These are phyloP conservation scores for Drosophila lacteicornis DNA, from an alignment of 1,140 invertebrate species.

Conservation along the genomic window DNA sequence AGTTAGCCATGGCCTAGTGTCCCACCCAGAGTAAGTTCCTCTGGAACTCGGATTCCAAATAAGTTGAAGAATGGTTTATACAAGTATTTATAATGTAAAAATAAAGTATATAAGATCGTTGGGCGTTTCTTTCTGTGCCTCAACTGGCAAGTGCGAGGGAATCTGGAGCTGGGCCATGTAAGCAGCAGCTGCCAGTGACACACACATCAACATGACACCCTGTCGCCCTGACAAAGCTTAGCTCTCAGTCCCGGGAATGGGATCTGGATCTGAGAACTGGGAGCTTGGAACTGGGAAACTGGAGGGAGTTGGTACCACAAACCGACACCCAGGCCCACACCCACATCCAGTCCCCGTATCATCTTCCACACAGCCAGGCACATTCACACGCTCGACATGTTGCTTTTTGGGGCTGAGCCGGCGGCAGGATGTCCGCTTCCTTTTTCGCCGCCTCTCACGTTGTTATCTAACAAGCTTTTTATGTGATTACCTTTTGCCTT, in stretches of 20 bases:
- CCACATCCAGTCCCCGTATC: constrained; percentile 7
- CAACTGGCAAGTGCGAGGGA: constrained; percentile 38
- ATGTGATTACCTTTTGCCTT: constrained; percentile 80
- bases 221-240: constrained; percentile 78
- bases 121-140: constrained; percentile 10
- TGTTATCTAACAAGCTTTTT: constrained; percentile 81
- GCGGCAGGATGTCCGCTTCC: constrained; percentile 57
- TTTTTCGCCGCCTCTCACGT: constrained; percentile 49
- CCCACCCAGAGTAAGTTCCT: neutral
- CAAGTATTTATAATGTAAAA: no score
- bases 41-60: neutral
- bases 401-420: constrained; percentile 61
- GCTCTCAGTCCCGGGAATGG: constrained; percentile 39
- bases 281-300: neutral
- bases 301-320: constrained; percentile 28
- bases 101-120: no score
- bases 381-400: constrained; percentile 65
- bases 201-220: constrained; percentile 78
- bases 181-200: constrained; percentile 77
- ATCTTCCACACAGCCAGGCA: constrained; percentile 40
- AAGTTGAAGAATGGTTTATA: no score
- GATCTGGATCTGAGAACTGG: constrained; percentile 6
- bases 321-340: neutral
- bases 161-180: constrained; percentile 26
- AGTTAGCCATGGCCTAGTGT: no score